Percentiles rank a stretch among this genome's conserved stretches.
phyloP scores from a whole-genome alignment of 2,113 vertebrate species.

The Vicugna pacos region DNA sequence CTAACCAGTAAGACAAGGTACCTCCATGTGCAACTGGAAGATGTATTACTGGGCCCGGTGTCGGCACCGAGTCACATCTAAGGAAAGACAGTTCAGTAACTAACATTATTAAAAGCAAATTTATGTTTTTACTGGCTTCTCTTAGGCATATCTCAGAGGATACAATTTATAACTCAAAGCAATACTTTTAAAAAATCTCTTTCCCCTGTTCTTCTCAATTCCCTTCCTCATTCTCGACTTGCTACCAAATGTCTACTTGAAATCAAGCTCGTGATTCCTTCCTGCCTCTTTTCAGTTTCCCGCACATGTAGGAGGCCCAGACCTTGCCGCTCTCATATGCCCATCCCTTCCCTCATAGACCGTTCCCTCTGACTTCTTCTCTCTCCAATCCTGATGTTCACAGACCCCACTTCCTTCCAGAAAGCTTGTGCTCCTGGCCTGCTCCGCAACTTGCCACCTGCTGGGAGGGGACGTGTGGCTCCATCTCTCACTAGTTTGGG shows the following conservation, averaged over 20 bases:
- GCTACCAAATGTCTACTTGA: neutral
- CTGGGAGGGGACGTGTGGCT: neutral
- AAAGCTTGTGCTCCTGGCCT: neutral
- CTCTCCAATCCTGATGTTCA: neutral
- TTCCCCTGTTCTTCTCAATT: neutral
- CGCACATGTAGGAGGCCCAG: neutral
- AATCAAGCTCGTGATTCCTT: neutral
- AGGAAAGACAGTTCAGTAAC: neutral
- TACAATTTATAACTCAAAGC: neutral
- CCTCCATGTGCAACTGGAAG: neutral
- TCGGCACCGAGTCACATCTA: neutral
- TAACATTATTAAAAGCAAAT: neutral
- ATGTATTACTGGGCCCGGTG: neutral
- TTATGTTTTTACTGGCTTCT: neutral
- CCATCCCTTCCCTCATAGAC: neutral
- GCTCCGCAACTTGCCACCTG: neutral
- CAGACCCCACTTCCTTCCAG: neutral
- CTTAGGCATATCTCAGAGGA: neutral
- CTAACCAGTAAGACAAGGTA: neutral
- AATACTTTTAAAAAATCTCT: neutral
- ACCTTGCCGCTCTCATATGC: neutral
- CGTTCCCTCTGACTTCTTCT: neutral
- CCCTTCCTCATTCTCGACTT: neutral
- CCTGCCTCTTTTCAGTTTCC: neutral
- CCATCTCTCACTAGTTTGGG: neutral